phyloP scores from a whole-genome alignment of 2,888 invertebrate species.

The Eupithecia inturbata region DNA sequence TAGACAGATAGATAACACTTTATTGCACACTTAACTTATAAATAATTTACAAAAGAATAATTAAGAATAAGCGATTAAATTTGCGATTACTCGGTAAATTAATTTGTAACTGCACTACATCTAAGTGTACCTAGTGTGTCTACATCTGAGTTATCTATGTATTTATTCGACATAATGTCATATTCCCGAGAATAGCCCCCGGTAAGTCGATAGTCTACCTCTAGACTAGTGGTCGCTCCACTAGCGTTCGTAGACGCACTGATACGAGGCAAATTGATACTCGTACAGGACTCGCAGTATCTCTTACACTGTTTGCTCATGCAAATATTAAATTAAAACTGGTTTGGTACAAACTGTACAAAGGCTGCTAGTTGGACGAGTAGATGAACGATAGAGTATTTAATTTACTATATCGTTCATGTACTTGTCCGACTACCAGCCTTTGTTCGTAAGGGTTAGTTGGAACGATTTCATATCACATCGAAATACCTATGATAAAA shows the following conservation, averaged over 20 bases:
- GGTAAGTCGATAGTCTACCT: conserved; percentile 61
- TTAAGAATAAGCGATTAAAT: too few species aligned
- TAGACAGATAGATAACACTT: too few species aligned
- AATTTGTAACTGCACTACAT: background rate
- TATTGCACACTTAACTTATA: too few species aligned
- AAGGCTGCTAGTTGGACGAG: background rate
- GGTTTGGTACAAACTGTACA: background rate
- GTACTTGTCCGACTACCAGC: too few species aligned
- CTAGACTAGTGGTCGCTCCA: conserved; percentile 60
- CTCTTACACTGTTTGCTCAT: conserved; percentile 48
- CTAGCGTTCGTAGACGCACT: conserved; percentile 65
- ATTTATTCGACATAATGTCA: background rate
- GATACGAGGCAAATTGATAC: conserved; percentile 70
- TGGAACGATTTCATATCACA: background rate
- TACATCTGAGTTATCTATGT: too few species aligned
- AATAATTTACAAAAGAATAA: too few species aligned
- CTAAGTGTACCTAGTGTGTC: background rate
- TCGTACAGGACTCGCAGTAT: conserved; percentile 45
- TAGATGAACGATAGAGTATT: background rate
- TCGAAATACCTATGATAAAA: background rate
- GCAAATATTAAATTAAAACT: conserved; percentile 31
- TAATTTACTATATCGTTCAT: too few species aligned
- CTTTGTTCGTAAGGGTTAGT: too few species aligned
- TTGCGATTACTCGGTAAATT: background rate
- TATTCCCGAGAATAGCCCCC: conserved; percentile 26